phyloP scores from a whole-genome alignment of 2,888 invertebrate species.

The Ochropleura plecta region DNA sequence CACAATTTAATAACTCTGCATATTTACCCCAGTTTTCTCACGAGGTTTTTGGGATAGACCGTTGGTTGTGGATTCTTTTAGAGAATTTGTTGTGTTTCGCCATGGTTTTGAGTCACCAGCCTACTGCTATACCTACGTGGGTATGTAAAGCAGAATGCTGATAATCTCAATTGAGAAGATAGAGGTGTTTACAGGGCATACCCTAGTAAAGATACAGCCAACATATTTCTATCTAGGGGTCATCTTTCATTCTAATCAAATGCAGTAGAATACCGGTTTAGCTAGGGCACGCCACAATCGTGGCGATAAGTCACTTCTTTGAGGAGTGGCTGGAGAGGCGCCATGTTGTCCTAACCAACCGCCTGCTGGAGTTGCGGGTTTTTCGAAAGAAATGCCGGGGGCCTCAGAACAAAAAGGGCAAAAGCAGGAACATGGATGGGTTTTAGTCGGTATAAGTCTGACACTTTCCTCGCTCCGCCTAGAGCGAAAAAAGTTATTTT shows the following conservation, averaged over 20 bases:
- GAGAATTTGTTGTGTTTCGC: not conserved
- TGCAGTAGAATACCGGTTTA: not conserved
- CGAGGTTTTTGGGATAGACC: constrained; percentile 2
- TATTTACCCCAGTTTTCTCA: constrained; percentile 1
- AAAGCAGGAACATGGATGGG: too few relatives aligned
- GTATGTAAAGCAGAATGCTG: not conserved
- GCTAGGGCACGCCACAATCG: too few relatives aligned
- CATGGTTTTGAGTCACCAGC: not conserved
- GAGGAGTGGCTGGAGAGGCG: too few relatives aligned
- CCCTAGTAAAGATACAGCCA: not conserved
- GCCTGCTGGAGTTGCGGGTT: too few relatives aligned
- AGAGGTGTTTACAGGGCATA: not conserved
- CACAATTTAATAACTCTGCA: constrained; percentile 62
- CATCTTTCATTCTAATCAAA: not conserved
- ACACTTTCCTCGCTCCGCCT: too few relatives aligned
- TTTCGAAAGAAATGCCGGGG: too few relatives aligned
- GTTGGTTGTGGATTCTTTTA: not conserved
- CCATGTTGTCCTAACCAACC: too few relatives aligned
- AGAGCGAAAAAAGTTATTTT: too few relatives aligned
- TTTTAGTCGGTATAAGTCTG: too few relatives aligned
- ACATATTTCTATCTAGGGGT: not conserved
- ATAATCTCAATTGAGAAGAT: not conserved
- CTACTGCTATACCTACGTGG: not conserved
- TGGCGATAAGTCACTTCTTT: too few relatives aligned
- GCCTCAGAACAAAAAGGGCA: too few relatives aligned